Evolutionary conservation across 2,797 vertebrate species (phyloP).

Genomic region (Chiloscyllium punctatum): DNA sequence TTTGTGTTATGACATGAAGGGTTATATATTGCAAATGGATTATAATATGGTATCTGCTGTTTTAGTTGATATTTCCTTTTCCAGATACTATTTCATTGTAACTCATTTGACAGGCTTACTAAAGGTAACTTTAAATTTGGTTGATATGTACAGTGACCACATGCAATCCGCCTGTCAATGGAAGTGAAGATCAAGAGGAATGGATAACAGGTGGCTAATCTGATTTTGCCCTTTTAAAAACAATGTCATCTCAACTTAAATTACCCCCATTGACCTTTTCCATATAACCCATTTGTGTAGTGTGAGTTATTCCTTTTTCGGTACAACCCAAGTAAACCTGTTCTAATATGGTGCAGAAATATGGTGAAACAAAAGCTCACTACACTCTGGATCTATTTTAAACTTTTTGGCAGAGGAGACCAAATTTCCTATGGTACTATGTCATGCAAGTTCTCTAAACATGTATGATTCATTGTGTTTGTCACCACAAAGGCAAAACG

Average conservation of each 20-base stretch:
- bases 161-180: neutral
- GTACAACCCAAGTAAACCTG: neutral
- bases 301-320: neutral
- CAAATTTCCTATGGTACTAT: neutral
- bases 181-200: neutral
- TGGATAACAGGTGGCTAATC: neutral
- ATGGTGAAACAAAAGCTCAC: neutral
- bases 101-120: neutral
- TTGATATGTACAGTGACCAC: neutral
- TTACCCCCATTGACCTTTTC: neutral
- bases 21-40: conserved; percentile 14
- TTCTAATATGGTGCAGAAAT: neutral
- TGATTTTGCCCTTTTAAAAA: neutral
- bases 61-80: neutral
- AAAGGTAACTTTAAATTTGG: neutral
- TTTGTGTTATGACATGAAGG: conserved; percentile 24
- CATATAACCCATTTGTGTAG: neutral
- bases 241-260: neutral
- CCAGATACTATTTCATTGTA: neutral
- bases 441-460: neutral
- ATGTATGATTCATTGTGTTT: neutral
- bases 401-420: neutral
- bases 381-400: neutral
- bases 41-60: neutral
- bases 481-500: neutral